Evolutionary conservation across 2,113 vertebrate species (phyloP).

Genomic region (Thryonomys swinderianus): DNA sequence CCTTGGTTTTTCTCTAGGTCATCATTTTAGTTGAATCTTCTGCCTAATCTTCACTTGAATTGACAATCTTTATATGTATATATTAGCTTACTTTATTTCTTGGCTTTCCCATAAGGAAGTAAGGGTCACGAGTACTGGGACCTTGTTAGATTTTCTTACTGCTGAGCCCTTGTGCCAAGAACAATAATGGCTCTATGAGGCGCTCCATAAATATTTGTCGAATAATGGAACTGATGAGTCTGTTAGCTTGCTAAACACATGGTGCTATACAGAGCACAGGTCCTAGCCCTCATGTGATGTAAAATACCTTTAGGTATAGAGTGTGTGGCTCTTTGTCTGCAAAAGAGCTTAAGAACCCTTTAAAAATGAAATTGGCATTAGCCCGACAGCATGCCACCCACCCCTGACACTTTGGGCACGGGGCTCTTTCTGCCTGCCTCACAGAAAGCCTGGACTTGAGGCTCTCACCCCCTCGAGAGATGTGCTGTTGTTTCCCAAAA

Average conservation of each 20-base stretch:
- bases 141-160: background rate
- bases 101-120: background rate
- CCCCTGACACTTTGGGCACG: background rate
- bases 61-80: background rate
- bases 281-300: background rate
- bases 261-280: background rate
- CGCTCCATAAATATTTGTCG: background rate
- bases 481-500: background rate
- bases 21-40: background rate
- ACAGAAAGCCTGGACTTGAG: background rate
- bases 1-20: background rate
- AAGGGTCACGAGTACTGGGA: background rate
- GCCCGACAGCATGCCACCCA: background rate
- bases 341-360: background rate
- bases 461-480: background rate
- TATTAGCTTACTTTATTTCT: conserved; percentile 6
- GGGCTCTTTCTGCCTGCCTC: background rate
- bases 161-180: conserved; percentile 6
- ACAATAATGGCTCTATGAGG: background rate
- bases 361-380: background rate
- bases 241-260: background rate
- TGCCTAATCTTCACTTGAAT: background rate
- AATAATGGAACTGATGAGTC: conserved; percentile 15
- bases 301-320: background rate
- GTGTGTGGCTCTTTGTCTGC: background rate